Conservation (phyloP, 1,140 invertebrate genomes). For the Palaemon carinicauda region DNA sequence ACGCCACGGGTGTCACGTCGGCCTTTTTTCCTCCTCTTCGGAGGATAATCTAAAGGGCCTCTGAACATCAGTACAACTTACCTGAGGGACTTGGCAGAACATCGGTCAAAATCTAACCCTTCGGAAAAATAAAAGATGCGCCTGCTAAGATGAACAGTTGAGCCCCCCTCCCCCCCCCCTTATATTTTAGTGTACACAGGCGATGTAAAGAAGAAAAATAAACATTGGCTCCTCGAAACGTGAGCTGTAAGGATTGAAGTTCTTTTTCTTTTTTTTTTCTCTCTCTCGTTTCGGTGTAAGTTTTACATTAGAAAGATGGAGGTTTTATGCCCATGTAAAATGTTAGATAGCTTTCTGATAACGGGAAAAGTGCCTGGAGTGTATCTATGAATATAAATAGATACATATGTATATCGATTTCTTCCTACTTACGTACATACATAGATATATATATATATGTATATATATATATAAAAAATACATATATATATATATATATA, state of each 20-base stretch:
- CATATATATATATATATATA: neutral
- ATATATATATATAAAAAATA: neutral
- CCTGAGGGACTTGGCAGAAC: neutral
- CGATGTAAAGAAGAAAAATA: conserved; percentile 47
- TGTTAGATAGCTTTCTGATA: neutral
- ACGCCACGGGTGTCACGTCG: neutral
- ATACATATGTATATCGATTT: neutral
- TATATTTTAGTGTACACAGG: conserved; percentile 43
- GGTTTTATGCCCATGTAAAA: conserved; percentile 13
- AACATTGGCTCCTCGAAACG: conserved; percentile 37
- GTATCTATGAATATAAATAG: conserved; percentile 16
- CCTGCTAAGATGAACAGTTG: conserved; percentile 6
- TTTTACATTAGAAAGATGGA: conserved; percentile 6
- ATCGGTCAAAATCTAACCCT: neutral
- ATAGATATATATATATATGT: neutral
- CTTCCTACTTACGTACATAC: neutral
- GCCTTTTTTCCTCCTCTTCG: neutral
- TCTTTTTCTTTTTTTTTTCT: conserved; percentile 41
- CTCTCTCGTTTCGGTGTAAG: neutral
- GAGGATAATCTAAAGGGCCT: neutral
- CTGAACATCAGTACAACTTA: neutral
- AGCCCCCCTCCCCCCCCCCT: no score
- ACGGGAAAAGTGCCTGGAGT: neutral
- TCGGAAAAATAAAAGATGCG: neutral
- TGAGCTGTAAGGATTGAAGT: conserved; percentile 38